Evolutionary conservation across 2,113 vertebrate genomes (phyloP), one percentile per base, ranked within the genome.

Genomic region (Spea multiplicata): DNA sequence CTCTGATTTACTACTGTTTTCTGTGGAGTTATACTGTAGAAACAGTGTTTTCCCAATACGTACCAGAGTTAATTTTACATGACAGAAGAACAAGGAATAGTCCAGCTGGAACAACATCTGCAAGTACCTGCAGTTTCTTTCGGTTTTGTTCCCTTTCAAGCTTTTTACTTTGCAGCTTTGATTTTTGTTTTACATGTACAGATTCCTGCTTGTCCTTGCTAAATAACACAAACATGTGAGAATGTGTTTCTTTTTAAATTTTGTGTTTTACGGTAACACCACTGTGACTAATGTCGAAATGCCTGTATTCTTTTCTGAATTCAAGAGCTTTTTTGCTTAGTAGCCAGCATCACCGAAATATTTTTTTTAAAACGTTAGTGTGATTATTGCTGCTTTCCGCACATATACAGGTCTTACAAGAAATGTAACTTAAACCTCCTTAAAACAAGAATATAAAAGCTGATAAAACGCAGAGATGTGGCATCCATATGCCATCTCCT

Each of bases 101-200:
- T 70, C 75, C 48, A 44, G 48, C 64, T 66, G 74, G 10, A 10
- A 17, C 10, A 6, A 17, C 61, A 45, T 6, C n/a, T 77, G 74
- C 5, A 14, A 47, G 45, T 17, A 61, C 47, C 66, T 69, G 75
- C 75, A 76, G 75, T 45, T 76, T 70, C 59, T 61, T 76, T 46
- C 45, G 50, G 52, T 52, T 69, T 61, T 49, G 48, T 44, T 30
- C 69, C 14, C 30, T 69, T 9, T 53, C 64, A 66, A 46, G 65
- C 44, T 76, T 69, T 12, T 75, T 75, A 75, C 44, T 75, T 68
- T 57, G 10, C 16, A 4, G 7, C 17, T 62, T 9, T 16, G 61
- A 14, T 6, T 5, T 64, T 17, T 64, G 9, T 61, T 74, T 74
- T 75, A 48, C 69, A 44, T 46, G 44, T 76, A 4, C 61, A 69